Evolutionary conservation across 1,140 invertebrate species (phyloP).

Genomic region (Trichomalopsis sarcophagae): DNA sequence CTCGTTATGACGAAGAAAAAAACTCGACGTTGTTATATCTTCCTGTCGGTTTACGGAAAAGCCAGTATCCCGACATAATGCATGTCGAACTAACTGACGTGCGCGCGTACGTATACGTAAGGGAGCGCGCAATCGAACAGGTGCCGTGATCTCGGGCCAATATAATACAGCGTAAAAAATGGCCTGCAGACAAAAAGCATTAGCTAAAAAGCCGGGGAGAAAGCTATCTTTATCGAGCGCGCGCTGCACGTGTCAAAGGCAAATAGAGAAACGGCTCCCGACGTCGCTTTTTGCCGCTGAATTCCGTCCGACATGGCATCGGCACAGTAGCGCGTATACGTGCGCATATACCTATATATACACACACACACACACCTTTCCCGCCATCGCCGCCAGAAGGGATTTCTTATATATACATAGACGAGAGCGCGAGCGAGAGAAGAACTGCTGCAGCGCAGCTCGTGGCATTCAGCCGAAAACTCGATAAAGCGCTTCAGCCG

Average conservation of each 20-base stretch:
- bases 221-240: neutral
- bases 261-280: slow-evolving; percentile 18
- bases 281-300: neutral
- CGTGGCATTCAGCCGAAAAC: slow-evolving; percentile 27
- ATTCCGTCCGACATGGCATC: neutral
- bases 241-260: neutral
- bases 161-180: neutral
- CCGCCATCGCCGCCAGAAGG: neutral
- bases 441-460: neutral
- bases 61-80: too few relatives aligned
- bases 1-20: neutral
- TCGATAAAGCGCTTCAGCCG: slow-evolving; percentile 45
- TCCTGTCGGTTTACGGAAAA: neutral
- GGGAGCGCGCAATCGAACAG: neutral
- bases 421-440: neutral
- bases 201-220: neutral
- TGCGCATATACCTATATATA: too few relatives aligned
- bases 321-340: neutral
- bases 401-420: neutral
- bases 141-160: neutral
- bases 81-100: neutral
- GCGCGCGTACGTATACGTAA: too few relatives aligned
- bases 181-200: neutral
- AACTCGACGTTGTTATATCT: neutral
- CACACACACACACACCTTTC: too few relatives aligned